Conservation (phyloP, 2,888 invertebrate genomes). For the Hirtodrosophila alboralis region DNA sequence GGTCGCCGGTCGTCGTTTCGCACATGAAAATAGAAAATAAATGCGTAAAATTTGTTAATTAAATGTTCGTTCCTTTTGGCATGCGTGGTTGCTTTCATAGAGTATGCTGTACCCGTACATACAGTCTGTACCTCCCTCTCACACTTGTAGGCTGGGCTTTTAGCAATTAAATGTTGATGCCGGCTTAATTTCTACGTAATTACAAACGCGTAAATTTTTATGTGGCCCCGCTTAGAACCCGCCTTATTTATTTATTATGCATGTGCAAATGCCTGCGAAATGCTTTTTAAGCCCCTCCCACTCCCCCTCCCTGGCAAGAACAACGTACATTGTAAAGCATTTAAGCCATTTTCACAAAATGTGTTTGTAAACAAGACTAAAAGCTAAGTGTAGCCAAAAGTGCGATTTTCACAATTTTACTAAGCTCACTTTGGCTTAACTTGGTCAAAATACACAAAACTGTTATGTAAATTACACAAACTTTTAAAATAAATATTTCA, state of each 20-base stretch:
- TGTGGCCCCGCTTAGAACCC: conserved; percentile 39
- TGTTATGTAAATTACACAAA: conserved; percentile 6
- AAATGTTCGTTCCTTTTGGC: conserved; percentile 60
- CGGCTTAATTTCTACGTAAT: conserved; percentile 74
- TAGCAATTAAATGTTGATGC: conserved; percentile 77
- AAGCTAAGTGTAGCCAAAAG: conserved; percentile 20
- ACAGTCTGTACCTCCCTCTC: neutral
- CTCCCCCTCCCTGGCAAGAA: conserved; percentile 31
- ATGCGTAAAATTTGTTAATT: conserved; percentile 79
- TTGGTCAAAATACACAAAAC: conserved; percentile 2
- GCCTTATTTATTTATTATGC: conserved; percentile 65
- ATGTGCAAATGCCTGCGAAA: conserved; percentile 69
- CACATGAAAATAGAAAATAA: conserved; percentile 77
- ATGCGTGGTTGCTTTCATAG: conserved; percentile 42
- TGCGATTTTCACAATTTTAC: conserved; percentile 6
- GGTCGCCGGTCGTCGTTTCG: conserved; percentile 4
- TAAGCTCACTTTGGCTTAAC: neutral
- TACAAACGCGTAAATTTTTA: conserved; percentile 73
- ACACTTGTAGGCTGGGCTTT: conserved; percentile 42
- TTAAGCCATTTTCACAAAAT: conserved; percentile 20
- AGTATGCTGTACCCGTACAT: no score
- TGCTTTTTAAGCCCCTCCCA: conserved; percentile 46
- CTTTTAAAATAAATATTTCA: neutral
- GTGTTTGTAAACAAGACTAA: conserved; percentile 20
- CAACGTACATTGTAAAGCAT: conserved; percentile 11